Evolutionary conservation across 2,113 vertebrate species (phyloP), one percentile per base, ranked within the genome.

Genomic region (Daphoenositta chrysoptera): DNA sequence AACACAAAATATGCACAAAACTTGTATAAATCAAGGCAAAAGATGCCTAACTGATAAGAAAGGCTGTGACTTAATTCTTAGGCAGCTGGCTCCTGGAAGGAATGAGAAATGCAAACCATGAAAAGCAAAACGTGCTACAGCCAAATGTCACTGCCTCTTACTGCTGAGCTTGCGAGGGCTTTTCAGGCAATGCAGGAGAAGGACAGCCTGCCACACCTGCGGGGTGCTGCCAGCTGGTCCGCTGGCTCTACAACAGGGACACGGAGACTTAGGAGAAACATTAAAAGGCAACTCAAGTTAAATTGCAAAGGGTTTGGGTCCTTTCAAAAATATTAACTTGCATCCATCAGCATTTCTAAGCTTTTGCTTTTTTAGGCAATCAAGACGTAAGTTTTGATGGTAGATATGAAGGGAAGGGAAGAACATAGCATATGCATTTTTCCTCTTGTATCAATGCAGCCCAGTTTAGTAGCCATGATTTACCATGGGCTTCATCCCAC

Each of bases 141-240:
- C 68, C 58, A 90, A 95, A 88, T 77, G 71, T 91, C 40, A 50
- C 17, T 58, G 54, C 44, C 16, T 86, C 75, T 65, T 53, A 60
- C 79, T 91, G 87, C 90, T 92, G 92, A 93, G 94, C 53, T 86
- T 73, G 71, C 6, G 15, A 94, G 93, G 78, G 71, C 83, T 86
- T 95, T 90, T 86, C 71, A 83, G 95, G 93, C 79, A 85, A 83
- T 2, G 45, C 5, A 21, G 54, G 35, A 40, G 54, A 76, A 93
- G 66, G 75, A 93, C 87, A 95, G 87, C 21, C 64, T 88, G 94
- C 42, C 63, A 63, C 90, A 86, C 90, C 79, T 91, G 93, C 5
- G 0, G 78, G 93, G 73, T 80, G 92, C 89, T 96, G 91, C 82
- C 87, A 90, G 6, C 85, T 54, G 47, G 35, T 63, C 84, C 69